Base-by-base conservation (phyloP, 2,888 invertebrate species). In the Monochamus alternatus region DNA sequence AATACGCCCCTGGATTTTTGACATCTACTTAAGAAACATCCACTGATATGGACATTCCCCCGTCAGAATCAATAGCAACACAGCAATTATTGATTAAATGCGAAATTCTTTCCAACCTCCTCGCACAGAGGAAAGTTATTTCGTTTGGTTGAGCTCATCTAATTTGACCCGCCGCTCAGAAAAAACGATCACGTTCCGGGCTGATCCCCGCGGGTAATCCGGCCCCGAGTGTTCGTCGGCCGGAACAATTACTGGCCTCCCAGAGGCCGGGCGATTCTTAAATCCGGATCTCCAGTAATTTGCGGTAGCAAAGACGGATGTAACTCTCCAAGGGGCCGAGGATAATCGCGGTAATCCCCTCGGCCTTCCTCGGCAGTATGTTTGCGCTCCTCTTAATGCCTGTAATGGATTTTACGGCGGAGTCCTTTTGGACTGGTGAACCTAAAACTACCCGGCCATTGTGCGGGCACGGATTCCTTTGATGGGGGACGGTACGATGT, bases 261-360 rank as follows among this genome's bases (percentile, higher is more conserved):
- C 55, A 55, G 47, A 9, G 47, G 14, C n/a, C 55, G 14, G n/a
- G 14, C 22, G 14, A 55, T 55, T 55, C 55, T 22, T n/a, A 55
- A 55, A 14, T 55, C 55, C 55, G 14, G 55, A n/a, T 55, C 55
- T 22, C 55, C 22, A 55, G 55, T 55, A 55, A 55, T 55, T 55
- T 55, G 55, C 55, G 55, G 14, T 55, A 55, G 55, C 55, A n/a
- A 14, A 7, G 55, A 55, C 7, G 55, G 22, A 55, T n/a, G 22
- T 22, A 14, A 22, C 55, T 22, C 55, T 55, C 14, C 14, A 55
- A 55, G 55, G 22, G 55, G 22, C 55, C 55, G 10, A 55, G n/a
- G n/a, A 5, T 55, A 55, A 55, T 55, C 55, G n/a, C n/a, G 10
- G n/a, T 55, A 55, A 55, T 55, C 55, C 55, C 52, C 22, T 55